Base-by-base conservation (phyloP, 2,797 vertebrate species). In the Gymnodraco acuticeps region DNA sequence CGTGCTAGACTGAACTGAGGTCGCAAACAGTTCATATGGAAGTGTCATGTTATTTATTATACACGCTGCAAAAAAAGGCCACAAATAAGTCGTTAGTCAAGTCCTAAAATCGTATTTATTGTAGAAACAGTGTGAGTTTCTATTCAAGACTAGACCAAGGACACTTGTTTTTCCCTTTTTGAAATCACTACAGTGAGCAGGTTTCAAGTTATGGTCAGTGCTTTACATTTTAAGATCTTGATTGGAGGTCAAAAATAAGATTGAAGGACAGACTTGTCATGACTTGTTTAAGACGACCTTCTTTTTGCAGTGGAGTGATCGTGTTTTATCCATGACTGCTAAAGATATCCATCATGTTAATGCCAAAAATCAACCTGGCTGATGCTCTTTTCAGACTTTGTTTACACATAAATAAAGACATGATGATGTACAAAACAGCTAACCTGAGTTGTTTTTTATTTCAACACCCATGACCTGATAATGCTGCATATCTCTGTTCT, bases 341-440 rank as follows among this genome's bases (percentile, higher is more conserved):
- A 78, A 89, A 71, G 41, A 88, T 81, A 81, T 83, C 61, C 79
- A 87, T 88, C 83, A 89, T 94, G 89, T 91, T 90, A 82, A 80
- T 27, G 78, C 78, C 78, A 90, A 88, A 87, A 84, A 90, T 82
- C 73, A 73, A 80, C 83, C 79, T 87, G 92, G 89, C 90, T 92
- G 84, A 91, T 75, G 87, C 90, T 93, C 90, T 92, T 87, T 85
- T 93, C 82, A 84, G 90, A 93, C 86, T 93, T 93, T 92, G 93
- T 95, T 95, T 95, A 94, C 94, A 94, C 88, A 82, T 87, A 80
- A 95, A 92, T 93, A 94, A 94, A 94, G 89, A 93, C 88, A 88
- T 92, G 88, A 92, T 90, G 84, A 91, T 84, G 88, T 89, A 85
- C 43, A 64, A 88, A 80, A 78, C 8, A 3, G 46, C 12, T 3